phyloP scores from a whole-genome alignment of 2,888 invertebrate genomes.

The Hartigia nigra region DNA sequence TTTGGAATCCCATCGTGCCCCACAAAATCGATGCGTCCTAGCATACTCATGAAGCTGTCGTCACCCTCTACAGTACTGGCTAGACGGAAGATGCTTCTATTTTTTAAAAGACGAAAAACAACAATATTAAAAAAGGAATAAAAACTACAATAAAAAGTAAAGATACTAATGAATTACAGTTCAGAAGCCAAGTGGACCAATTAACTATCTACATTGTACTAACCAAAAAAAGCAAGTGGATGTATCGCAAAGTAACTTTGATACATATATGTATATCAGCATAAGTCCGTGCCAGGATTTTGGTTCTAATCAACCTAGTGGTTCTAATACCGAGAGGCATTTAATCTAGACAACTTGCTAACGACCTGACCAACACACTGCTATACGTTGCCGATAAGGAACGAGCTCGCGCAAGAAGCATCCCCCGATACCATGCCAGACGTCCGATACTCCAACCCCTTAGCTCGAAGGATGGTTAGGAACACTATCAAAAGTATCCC shows the following conservation, averaged over 20 bases:
- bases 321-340: slow-evolving; percentile 63
- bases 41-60: neutral
- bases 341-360: slow-evolving; percentile 65
- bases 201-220: neutral
- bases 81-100: neutral
- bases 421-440: slow-evolving; percentile 51
- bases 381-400: slow-evolving; percentile 63
- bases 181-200: neutral
- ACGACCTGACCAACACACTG: slow-evolving; percentile 63
- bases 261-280: neutral
- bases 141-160: neutral
- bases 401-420: slow-evolving; percentile 57
- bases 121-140: neutral
- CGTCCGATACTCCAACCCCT: slow-evolving; percentile 39
- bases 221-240: neutral
- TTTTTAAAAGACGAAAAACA: neutral
- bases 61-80: neutral
- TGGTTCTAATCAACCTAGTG: slow-evolving; percentile 58
- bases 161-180: neutral
- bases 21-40: neutral
- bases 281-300: slow-evolving; percentile 15
- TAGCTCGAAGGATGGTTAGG: neutral
- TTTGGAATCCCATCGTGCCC: neutral
- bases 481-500: neutral
- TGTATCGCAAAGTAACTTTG: neutral